These are phyloP conservation scores for Bruchidius siliquastri DNA, from an alignment of 2,888 invertebrate species.

Conservation along the genomic window DNA sequence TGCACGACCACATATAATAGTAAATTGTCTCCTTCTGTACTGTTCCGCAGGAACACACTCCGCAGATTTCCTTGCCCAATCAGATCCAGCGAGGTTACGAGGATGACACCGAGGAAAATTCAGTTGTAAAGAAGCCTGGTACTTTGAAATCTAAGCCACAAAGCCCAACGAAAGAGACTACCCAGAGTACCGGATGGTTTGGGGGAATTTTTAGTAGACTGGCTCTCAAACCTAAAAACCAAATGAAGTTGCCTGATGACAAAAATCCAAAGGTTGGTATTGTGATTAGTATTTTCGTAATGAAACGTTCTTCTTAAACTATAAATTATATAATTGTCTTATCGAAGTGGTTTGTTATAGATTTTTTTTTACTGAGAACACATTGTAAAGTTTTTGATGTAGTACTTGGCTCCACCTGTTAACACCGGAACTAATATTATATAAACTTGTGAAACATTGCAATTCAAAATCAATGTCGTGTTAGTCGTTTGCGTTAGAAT, in stretches of 20 bases:
- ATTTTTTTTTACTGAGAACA: too few relatives aligned
- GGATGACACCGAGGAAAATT: slow-evolving; percentile 7
- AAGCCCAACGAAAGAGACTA: slow-evolving; percentile 24
- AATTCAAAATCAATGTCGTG: too few relatives aligned
- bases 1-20: slow-evolving; percentile 30
- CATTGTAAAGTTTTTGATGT: too few relatives aligned
- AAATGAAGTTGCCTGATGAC: slow-evolving; percentile 94
- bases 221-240: slow-evolving; percentile 79
- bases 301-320: not conserved
- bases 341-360: too few relatives aligned
- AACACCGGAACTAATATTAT: too few relatives aligned
- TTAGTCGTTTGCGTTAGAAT: too few relatives aligned
- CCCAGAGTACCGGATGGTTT: slow-evolving; percentile 64
- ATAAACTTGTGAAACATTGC: too few relatives aligned
- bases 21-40: slow-evolving; percentile 43
- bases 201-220: slow-evolving; percentile 83
- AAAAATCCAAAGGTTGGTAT: slow-evolving; percentile 79
- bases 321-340: slow-evolving; percentile 6
- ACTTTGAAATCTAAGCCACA: slow-evolving; percentile 24
- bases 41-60: slow-evolving; percentile 42
- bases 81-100: slow-evolving; percentile 38
- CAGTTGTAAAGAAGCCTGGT: slow-evolving; percentile 5
- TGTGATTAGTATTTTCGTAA: not conserved
- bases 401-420: too few relatives aligned
- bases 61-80: slow-evolving; percentile 57